phyloP scores from a whole-genome alignment of 1,140 invertebrate species.

The Oedothorax gibbosus region DNA sequence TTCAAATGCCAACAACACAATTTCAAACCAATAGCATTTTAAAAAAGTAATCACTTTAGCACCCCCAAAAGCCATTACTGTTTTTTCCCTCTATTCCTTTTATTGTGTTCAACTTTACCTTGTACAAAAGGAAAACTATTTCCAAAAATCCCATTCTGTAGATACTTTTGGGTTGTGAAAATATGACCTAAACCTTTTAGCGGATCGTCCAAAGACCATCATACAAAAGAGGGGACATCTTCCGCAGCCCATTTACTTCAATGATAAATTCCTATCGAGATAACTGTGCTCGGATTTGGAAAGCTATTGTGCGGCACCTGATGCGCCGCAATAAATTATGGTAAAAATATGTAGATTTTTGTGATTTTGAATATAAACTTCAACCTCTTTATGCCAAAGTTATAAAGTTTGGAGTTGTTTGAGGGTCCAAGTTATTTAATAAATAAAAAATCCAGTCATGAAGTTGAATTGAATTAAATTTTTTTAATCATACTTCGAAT shows the following conservation, averaged over 20 bases:
- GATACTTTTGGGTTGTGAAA: background rate
- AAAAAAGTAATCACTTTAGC: too few relatives aligned
- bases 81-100: background rate
- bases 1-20: too few relatives aligned
- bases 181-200: slow-evolving; percentile 51
- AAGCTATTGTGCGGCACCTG: background rate
- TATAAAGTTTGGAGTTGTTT: background rate
- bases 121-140: too few relatives aligned
- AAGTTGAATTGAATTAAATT: too few relatives aligned
- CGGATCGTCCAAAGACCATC: slow-evolving; percentile 39
- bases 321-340: background rate
- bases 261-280: slow-evolving; percentile 29
- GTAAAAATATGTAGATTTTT: background rate
- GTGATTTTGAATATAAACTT: background rate
- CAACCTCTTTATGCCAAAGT: background rate
- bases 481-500: too few relatives aligned
- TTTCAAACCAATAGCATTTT: too few relatives aligned
- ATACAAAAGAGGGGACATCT: slow-evolving; percentile 1
- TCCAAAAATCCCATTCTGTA: too few relatives aligned
- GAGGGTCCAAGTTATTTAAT: too few relatives aligned
- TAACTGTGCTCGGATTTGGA: background rate
- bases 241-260: slow-evolving; percentile 16
- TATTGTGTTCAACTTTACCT: too few relatives aligned
- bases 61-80: background rate
- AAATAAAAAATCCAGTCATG: too few relatives aligned